Base-by-base conservation (phyloP, 2,888 invertebrate species). In the Ectropis crepuscularia region DNA sequence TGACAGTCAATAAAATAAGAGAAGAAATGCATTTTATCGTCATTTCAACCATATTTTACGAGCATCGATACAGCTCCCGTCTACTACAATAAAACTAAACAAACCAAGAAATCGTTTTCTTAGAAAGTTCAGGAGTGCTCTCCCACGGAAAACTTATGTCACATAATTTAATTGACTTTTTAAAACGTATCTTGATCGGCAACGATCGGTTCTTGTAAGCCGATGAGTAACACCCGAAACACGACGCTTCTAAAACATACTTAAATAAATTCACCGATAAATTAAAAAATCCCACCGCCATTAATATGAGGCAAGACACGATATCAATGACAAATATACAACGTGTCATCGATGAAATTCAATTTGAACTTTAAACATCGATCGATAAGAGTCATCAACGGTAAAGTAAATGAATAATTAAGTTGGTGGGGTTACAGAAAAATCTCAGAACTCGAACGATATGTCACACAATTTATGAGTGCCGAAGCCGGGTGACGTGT, bases 381-480 rank as follows among this genome's bases (percentile, higher is more conserved):
- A 57, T 62, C 61, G 65, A 74, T 81, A 84, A 79, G 76, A 78
- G 70, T 71, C 65, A 51, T 57, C 61, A 66, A 73, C 55, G 63
- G 63, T 72, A 71, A 73, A 70, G 63, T 65, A 68, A 70, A 58
- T 63, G 73, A 64, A 72, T 66, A 69, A 70, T 63, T 66, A 67
- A 59, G 67, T 59, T 69, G 68, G 71, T 70, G 77, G 67, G 75
- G 78, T 81, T 79, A 78, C 77, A 80, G 75, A 83, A 86, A 85
- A 87, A 86, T 87, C 84, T 87, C 76, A 77, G 85, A 86, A 86
- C 78, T 81, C 80, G 80, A 75, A 79, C 88, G 87, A 88, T 89
- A 89, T 89, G 89, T 90, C 89, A 88, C 84, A 79, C 77, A 89
- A 89, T 90, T 90, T 90, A 90, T 88, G 89, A 89, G 86, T 78